Evolutionary conservation across 2,888 invertebrate species (phyloP).

Genomic region (Achlya flavicornis): DNA sequence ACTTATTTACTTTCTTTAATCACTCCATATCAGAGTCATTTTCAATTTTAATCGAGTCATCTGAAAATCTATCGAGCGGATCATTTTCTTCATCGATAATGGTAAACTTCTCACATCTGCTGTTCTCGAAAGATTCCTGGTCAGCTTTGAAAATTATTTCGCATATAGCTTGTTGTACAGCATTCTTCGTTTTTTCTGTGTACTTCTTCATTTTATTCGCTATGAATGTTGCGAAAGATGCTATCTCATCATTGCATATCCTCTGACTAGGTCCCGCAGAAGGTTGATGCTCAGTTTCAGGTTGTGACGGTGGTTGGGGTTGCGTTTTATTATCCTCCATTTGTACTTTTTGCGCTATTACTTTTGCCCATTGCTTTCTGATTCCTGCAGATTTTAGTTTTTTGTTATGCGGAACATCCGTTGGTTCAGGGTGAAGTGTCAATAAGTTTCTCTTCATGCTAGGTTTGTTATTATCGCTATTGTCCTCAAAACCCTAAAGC

Average conservation of each 20-base stretch:
- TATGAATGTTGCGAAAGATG: slow-evolving; percentile 50
- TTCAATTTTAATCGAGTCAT: slow-evolving; percentile 31
- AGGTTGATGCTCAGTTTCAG: neutral
- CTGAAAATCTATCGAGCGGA: slow-evolving; percentile 22
- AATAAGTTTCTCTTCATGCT: slow-evolving; percentile 22
- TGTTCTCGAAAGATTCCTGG: slow-evolving; percentile 39
- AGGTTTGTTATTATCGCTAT: slow-evolving; percentile 23
- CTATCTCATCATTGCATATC: slow-evolving; percentile 48
- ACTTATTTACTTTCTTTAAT: slow-evolving; percentile 13
- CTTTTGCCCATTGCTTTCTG: neutral
- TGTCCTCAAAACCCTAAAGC: slow-evolving; percentile 22
- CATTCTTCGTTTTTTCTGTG: slow-evolving; percentile 42
- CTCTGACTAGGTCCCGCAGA: slow-evolving; percentile 22
- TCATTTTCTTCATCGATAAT: slow-evolving; percentile 31
- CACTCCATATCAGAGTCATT: slow-evolving; percentile 31
- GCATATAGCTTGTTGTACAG: slow-evolving; percentile 55
- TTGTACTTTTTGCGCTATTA: neutral
- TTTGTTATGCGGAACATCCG: neutral
- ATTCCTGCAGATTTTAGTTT: neutral
- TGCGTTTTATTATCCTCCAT: neutral
- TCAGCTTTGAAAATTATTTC: slow-evolving; percentile 59
- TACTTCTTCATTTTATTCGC: slow-evolving; percentile 58
- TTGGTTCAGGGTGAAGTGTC: slow-evolving; percentile 20
- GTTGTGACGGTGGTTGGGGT: slow-evolving; percentile 1
- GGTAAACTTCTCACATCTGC: slow-evolving; percentile 29